Evolutionary conservation across 2,797 vertebrate species (phyloP), one percentile per base, ranked within the genome.

Genomic region (Triplophysa bombifrons): DNA sequence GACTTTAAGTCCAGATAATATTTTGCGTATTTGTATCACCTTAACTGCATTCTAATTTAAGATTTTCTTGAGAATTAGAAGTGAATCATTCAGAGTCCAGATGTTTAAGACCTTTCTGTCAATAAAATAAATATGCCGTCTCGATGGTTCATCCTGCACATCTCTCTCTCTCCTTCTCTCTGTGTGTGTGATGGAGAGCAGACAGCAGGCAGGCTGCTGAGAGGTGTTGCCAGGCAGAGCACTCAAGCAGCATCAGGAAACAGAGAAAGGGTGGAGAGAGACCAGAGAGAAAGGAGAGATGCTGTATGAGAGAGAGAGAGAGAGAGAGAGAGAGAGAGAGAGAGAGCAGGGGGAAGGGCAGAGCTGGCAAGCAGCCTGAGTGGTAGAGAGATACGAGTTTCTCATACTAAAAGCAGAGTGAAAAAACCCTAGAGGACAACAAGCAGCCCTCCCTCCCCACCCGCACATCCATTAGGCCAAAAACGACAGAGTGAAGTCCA

Each of bases 161-260:
- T 48, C 46, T 48, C 46, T 48, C 44, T 79, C 55, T 68, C 38
- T 75, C 60, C 38, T 27, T 70, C 22, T 38, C 22, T 38, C 53
- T 56, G 19, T 80, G 17, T 63, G 34, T 13, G 6, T 85, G 84
- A 81, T 81, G 84, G 70, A 72, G 78, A 79, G 75, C 84, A 85
- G 82, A 84, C 77, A 83, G 65, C 84, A 80, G 71, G 82, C 82
- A 74, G 82, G 84, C 84, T 72, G 61, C 48, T 80, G 85, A 84
- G 82, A 86, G 75, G 84, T 87, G 85, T 84, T 83, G 87, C 82
- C 82, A 87, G 84, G 82, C 84, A 86, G 83, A 79, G 81, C 80
- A 78, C 81, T 78, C 78, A 79, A 82, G 80, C 65, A 80, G 79
- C 81, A 85, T 60, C 50, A 80, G 66, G 55, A 82, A 66, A 82